Evolutionary conservation across 1,140 invertebrate species (phyloP).

Genomic region (Parapsyche elsis): DNA sequence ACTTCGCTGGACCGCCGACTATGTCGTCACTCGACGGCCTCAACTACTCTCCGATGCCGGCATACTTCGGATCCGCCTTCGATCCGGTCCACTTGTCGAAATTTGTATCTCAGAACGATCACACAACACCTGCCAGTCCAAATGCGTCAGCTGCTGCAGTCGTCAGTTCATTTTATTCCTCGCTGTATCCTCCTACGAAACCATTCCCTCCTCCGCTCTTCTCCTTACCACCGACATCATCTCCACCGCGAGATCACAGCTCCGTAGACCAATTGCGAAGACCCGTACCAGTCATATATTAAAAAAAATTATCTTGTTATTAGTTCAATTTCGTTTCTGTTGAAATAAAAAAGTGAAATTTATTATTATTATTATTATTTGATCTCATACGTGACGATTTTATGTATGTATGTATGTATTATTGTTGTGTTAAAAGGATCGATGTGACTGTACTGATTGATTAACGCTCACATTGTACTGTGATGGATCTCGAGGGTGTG

Average conservation of each 20-base stretch:
- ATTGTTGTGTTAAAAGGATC: neutral
- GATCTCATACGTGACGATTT: constrained; percentile 46
- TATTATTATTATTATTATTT: constrained; percentile 29
- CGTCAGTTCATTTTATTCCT: constrained; percentile 73
- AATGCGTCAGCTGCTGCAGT: constrained; percentile 66
- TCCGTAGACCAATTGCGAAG: constrained; percentile 52
- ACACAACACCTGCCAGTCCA: constrained; percentile 57
- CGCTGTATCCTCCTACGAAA: constrained; percentile 53
- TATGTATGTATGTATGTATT: constrained; percentile 1
- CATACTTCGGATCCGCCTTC: constrained; percentile 73
- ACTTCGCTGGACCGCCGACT: constrained; percentile 67
- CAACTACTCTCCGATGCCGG: constrained; percentile 61
- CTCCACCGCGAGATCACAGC: constrained; percentile 44
- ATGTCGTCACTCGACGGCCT: constrained; percentile 66
- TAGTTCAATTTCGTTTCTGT: constrained; percentile 22
- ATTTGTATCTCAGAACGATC: constrained; percentile 56
- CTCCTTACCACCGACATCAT: constrained; percentile 43
- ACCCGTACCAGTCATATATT: constrained; percentile 54
- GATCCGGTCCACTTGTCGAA: constrained; percentile 73
- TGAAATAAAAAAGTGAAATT: constrained; percentile 21
- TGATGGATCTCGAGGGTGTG: constrained; percentile 22
- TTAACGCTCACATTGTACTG: constrained; percentile 29
- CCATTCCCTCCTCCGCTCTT: constrained; percentile 52
- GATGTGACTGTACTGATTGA: constrained; percentile 15
- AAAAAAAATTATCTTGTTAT: constrained; percentile 5